Percentiles rank a stretch among this genome's conserved stretches.
These are phyloP conservation scores for Cinclus mexicanus DNA, from an alignment of 2,113 vertebrate species.

Conservation along the genomic window DNA sequence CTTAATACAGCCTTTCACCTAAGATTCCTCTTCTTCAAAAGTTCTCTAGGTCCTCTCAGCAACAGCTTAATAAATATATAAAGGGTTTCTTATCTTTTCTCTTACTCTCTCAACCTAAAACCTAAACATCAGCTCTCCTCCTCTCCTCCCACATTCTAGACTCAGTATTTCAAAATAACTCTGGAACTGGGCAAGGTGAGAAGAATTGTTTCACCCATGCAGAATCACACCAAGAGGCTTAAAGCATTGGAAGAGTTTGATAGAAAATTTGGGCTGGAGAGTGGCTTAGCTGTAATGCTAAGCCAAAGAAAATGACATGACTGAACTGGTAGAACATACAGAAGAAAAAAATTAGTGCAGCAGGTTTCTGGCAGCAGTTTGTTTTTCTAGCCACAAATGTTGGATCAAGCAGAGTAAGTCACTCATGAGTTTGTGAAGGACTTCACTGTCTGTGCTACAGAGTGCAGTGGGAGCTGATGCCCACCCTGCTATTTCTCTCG, in stretches of 20 bases:
- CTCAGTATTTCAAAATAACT: not conserved
- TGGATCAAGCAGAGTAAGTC: not conserved
- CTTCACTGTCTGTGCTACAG: not conserved
- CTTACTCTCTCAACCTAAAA: not conserved
- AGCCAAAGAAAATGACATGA: not conserved
- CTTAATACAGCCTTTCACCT: not conserved
- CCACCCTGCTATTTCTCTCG: not conserved
- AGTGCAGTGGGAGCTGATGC: fast-evolving
- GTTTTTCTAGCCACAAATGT: not conserved
- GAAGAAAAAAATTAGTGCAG: not conserved
- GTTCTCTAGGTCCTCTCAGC: not conserved
- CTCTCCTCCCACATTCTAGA: not conserved
- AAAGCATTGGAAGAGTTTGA: not conserved
- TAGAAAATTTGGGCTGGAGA: not conserved
- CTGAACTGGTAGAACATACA: not conserved
- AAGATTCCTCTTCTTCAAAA: not conserved
- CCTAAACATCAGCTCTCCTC: not conserved
- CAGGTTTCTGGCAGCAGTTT: not conserved
- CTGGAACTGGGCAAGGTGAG: not conserved
- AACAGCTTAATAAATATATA: not conserved
- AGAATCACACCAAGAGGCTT: not conserved
- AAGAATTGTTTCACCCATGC: not conserved
- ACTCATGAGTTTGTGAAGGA: not conserved
- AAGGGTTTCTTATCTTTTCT: not conserved
- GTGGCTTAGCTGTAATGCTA: not conserved